Conservation (phyloP, 2,113 vertebrate genomes). For the Carassius carassius region DNA sequence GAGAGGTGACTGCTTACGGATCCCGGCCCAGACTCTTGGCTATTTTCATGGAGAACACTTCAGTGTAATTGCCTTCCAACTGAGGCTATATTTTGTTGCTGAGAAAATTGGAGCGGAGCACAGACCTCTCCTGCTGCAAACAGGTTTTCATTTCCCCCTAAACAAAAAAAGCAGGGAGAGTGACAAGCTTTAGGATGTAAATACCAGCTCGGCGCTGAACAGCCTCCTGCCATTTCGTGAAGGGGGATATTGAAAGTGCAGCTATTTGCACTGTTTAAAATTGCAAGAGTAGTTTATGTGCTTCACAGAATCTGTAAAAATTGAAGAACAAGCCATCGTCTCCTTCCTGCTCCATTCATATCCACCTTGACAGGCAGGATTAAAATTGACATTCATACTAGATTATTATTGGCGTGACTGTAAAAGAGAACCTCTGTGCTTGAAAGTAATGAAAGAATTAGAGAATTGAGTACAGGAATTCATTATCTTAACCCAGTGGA, state of each 20-base stretch:
- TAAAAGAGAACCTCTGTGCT: background rate
- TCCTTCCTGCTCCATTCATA: background rate
- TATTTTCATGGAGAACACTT: constrained; percentile 50
- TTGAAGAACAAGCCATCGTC: background rate
- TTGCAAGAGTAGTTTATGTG: constrained; percentile 36
- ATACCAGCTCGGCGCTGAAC: constrained; percentile 20
- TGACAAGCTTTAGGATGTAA: constrained; percentile 37
- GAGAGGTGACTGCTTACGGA: constrained; percentile 37
- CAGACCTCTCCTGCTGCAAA: constrained; percentile 18
- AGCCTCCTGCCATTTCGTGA: constrained; percentile 26
- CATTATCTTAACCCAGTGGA: background rate
- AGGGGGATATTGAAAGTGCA: constrained; percentile 36
- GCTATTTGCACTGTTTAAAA: constrained; percentile 42
- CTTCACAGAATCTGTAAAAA: constrained; percentile 33
- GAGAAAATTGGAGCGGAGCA: constrained; percentile 21
- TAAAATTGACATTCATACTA: constrained; percentile 21
- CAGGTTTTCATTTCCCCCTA: constrained; percentile 29
- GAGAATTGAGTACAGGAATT: background rate
- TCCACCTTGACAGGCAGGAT: constrained; percentile 16
- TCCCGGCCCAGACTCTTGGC: constrained; percentile 25
- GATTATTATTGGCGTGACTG: background rate
- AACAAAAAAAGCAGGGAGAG: constrained; percentile 30
- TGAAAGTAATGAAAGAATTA: background rate
- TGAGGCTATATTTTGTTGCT: constrained; percentile 38
- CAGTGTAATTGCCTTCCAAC: constrained; percentile 44